Evolutionary conservation across 2,888 invertebrate genomes (phyloP), one percentile per base, ranked within the genome.

Genomic region (Zaprionus bogoriensis): DNA sequence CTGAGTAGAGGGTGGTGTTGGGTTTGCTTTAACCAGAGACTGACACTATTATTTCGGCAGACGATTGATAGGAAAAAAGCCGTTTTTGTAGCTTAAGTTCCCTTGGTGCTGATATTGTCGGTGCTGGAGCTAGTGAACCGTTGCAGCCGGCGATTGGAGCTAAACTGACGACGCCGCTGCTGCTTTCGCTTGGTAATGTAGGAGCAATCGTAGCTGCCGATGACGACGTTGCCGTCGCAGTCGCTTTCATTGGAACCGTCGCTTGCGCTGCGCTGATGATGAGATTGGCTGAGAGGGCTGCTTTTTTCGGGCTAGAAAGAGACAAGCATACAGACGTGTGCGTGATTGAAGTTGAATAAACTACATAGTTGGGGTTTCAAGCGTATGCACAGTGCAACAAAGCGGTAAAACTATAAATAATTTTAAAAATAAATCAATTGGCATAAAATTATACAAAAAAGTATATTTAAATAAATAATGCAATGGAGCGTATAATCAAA

Each of bases 121-220:
- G 10, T 10, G 32, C 14, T 36, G 32, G 32, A 36, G 32, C 32
- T 36, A 55, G 14, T 45, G 59, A 64, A 83, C 72, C 52, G 44
- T 14, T 60, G 60, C 67, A 67, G 53, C 74, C 87, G 87, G 80
- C 77, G 64, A 64, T 39, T 72, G 66, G 19, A 57, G 67, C 36
- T 57, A 62, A 77, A 87, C 80, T 76, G 67, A 42, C 46, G 51
- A 47, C 20, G 32, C 50, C 27, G 55, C 45, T 38, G 53, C 22
- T 46, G 39, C 25, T 64, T 61, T 28, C 36, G 51, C 36, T 61
- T 39, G 28, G n/a, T 53, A 27, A 32, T 55, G 28, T 42, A 42
- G 45, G 14, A 52, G 77, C 77, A 73, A 74, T 74, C 63, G 42
- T 64, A 48, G 20, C 48, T 46, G 74, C 44, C 42, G 5, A 3